Evolutionary conservation across 2,113 vertebrate species (phyloP), one percentile per base, ranked within the genome.

Genomic region (Acanthochromis polyacanthus): DNA sequence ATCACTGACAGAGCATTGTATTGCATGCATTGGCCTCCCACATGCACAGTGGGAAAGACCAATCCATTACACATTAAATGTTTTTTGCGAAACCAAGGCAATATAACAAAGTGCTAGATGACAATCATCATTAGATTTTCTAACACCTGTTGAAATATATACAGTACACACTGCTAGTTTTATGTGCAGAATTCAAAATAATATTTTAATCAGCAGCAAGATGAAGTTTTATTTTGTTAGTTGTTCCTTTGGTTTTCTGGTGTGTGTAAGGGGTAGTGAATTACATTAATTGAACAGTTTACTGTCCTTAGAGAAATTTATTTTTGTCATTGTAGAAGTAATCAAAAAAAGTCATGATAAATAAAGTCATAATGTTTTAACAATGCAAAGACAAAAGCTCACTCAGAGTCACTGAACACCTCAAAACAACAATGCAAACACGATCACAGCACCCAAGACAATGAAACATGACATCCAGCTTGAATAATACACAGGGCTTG

Each of bases 41-140:
- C 77, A 75, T 2, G 1, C 7, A 52, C 10, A 40, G 50, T 53
- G 46, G 11, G 60, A 64, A 61, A 81, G 25, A 74, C 23, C 36
- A 63, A 23, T 62, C 5, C 12, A 61, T 77, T 30, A 73, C 45
- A 56, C 30, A 77, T 71, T 16, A 53, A 68, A 71, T 46, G 53
- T 14, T 58, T 51, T 25, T 7, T 22, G 50, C 23, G 4, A 55
- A 17, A 36, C 11, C 28, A 63, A 2, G 40, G 38, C 14, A 48
- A 17, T 4, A 65, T 58, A 9, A 22, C 3, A 16, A 51, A 51
- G 19, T 7, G 19, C n/a, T 51, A 5, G 19, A 10, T 50, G 20
- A 10, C 30, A 0, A 3, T 66, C 45, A 43, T 3, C 16, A 25
- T 28, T 36, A n/a, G 48, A 51, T 1, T n/a, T 19, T 36, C 53